Conservation (phyloP, 1,140 invertebrate species). For the Drosophila pallidifrons region DNA sequence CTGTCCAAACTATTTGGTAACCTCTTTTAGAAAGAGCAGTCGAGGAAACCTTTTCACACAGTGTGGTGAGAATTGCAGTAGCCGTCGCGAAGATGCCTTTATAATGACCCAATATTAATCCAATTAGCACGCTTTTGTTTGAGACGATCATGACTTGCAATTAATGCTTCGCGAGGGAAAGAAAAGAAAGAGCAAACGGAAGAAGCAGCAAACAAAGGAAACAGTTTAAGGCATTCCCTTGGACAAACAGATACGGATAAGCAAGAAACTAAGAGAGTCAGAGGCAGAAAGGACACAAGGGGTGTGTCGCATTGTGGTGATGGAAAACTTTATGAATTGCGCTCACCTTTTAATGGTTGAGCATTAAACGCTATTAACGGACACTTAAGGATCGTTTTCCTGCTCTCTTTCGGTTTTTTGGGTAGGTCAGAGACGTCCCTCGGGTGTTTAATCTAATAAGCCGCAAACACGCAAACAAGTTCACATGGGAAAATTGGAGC, state of each 20-base stretch:
- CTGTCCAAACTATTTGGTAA: not conserved
- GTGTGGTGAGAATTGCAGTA: constrained; percentile 14
- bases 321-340: constrained; percentile 76
- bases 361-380: constrained; percentile 81
- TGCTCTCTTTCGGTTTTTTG: constrained; percentile 32
- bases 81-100: constrained; percentile 48
- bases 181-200: constrained; percentile 37
- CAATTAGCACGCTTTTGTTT: constrained; percentile 81
- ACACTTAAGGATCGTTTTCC: constrained; percentile 74
- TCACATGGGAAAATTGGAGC: constrained; percentile 82
- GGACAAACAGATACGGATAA: not conserved
- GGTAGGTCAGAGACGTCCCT: constrained; percentile 44
- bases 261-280: not conserved
- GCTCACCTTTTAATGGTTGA: constrained; percentile 71
- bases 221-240: constrained; percentile 31
- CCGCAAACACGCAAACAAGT: constrained; percentile 77
- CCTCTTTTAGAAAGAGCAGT: not conserved
- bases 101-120: constrained; percentile 70
- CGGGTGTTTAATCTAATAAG: constrained; percentile 82
- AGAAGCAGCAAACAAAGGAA: constrained; percentile 55
- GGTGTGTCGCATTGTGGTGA: constrained; percentile 53
- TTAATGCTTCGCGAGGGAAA: constrained; percentile 27
- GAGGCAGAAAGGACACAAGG: constrained; percentile 1
- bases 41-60: constrained; percentile 53
- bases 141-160: constrained; percentile 20